A percentile compares a stretch with the other conserved stretches of the same genome.
Conservation (phyloP, 1,140 invertebrate species). For the Papilio aristodemus region DNA sequence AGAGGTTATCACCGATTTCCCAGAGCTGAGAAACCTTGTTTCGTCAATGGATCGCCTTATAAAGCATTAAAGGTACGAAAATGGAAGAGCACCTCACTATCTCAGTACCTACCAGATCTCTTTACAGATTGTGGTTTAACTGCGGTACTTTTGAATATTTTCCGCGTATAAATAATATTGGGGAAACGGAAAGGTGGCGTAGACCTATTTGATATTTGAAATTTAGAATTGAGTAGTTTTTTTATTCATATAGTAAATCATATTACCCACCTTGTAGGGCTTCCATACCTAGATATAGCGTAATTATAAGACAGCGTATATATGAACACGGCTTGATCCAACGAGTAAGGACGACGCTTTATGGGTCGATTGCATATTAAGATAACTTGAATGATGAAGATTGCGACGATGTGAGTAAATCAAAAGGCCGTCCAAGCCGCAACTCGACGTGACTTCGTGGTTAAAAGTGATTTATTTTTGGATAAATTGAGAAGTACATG, state of each 20-base stretch:
- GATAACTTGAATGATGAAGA: constrained; percentile 27
- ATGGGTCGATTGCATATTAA: constrained; percentile 29
- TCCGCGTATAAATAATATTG: constrained; percentile 10
- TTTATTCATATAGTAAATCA: too few species aligned
- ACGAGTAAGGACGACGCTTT: constrained; percentile 16
- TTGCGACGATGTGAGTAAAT: constrained; percentile 24
- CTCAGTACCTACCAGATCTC: constrained; percentile 9
- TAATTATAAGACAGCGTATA: neutral
- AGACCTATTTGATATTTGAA: neutral
- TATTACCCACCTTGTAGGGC: neutral
- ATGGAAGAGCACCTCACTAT: constrained; percentile 23
- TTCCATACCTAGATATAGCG: neutral
- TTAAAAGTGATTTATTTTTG: neutral
- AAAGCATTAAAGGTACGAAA: constrained; percentile 19
- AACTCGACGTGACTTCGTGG: constrained; percentile 6
- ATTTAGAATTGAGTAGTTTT: too few species aligned
- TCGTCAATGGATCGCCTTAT: constrained; percentile 19
- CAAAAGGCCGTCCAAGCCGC: constrained; percentile 17
- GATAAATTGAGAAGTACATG: neutral
- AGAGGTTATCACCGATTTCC: constrained; percentile 31
- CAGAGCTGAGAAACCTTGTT: constrained; percentile 21
- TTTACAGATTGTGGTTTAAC: constrained; percentile 18
- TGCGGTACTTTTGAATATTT: constrained; percentile 15
- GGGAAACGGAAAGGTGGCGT: constrained; percentile 7
- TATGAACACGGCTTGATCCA: constrained; percentile 5